phyloP scores from a whole-genome alignment of 2,797 vertebrate genomes.

The Enteromius trimaculatus region DNA sequence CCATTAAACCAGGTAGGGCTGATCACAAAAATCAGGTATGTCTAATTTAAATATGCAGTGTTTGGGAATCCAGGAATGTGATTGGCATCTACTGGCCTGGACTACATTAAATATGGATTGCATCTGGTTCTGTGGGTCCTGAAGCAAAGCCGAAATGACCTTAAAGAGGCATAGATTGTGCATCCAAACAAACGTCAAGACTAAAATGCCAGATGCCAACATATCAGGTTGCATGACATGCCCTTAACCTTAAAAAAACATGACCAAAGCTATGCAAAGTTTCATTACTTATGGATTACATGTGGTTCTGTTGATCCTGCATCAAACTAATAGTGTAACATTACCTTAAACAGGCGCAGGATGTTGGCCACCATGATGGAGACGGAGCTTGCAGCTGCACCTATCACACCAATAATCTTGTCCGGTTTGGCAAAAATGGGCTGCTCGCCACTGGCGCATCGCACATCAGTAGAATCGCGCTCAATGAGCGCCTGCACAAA shows the following conservation, averaged over 20 bases:
- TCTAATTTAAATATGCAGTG: no score
- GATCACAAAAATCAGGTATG: no score
- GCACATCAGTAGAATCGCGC: conserved; percentile 86
- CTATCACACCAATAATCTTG: conserved; percentile 90
- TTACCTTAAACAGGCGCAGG: conserved; percentile 58
- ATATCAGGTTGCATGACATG: neutral
- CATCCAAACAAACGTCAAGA: no score
- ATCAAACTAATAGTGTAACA: neutral
- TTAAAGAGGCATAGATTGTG: no score
- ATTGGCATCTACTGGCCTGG: no score
- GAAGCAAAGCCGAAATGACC: conserved; percentile 29
- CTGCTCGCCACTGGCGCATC: conserved; percentile 87
- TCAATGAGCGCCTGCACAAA: conserved; percentile 89
- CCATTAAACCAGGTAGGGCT: no score
- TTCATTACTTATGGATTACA: neutral
- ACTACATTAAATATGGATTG: neutral
- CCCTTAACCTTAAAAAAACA: neutral
- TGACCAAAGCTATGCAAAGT: neutral
- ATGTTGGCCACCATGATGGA: conserved; percentile 89
- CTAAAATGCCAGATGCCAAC: neutral
- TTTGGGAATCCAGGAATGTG: no score
- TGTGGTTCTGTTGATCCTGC: neutral
- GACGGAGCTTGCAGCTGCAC: conserved; percentile 89
- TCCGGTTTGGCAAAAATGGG: conserved; percentile 90
- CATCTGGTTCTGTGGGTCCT: neutral